Base-by-base conservation (phyloP, 2,113 vertebrate species). In the Pomatorhinus ruficollis region DNA sequence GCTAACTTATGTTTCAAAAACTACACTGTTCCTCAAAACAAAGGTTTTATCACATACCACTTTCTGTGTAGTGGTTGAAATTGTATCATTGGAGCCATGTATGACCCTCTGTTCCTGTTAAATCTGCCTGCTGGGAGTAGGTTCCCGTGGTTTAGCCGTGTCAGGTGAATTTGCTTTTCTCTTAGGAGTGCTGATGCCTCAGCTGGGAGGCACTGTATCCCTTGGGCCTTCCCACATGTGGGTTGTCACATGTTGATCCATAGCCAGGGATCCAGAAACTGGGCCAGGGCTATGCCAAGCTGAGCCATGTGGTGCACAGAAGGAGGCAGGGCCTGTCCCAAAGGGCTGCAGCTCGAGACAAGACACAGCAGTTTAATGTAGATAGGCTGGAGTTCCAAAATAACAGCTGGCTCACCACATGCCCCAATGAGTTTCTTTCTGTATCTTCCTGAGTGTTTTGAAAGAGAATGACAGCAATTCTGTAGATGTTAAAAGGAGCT, bases 311-410 rank as follows among this genome's bases (percentile, higher is more conserved):
- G 9, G 13, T 8, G 20, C 35, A 10, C 13, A 6, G 64, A 10
- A 20, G 23, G n/a, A 27, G 40, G 16, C 53, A 17, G 20, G 15
- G 27, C 18, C 65, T 90, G 49, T n/a, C 44, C 70, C 68, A 19
- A 4, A 21, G 20, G 49, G 17, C 63, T 56, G 37, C 40, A 27
- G 30, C 6, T 35, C 0, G 4, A 53, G 59, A 27, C 0, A 2
- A 35, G 39, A 19, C 18, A 35, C 23, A 22, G 39, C 22, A 8
- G 17, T 37, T 63, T 52, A 2, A 0, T 17, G 15, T 4, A 50
- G 53, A 40, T 21, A 39, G 27, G 9, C 35, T 23, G 31, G 25
- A 37, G 22, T 69, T 68, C 14, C 5, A 19, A 10, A 83, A 9
- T 42, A 47, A 25, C 14, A 10, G 8, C 12, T 30, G 9, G 11